Percentiles rank a stretch among this genome's conserved stretches.
Evolutionary conservation across 2,888 invertebrate genomes (phyloP).

Genomic region (Euplagia quadripunctaria): DNA sequence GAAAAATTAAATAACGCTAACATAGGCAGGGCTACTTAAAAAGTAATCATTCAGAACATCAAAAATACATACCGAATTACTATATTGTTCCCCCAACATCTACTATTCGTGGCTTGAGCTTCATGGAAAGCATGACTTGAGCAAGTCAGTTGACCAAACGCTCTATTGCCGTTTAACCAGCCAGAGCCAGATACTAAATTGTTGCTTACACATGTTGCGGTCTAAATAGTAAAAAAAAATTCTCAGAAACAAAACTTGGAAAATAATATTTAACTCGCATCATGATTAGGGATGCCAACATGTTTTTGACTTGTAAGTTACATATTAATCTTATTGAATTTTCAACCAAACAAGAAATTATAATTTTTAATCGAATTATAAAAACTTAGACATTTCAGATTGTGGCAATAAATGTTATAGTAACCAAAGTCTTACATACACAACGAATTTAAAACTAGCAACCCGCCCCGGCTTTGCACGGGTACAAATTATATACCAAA

Average conservation of each 20-base stretch:
- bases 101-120: conserved; percentile 71
- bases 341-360: neutral
- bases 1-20: conserved; percentile 25
- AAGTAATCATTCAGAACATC: neutral
- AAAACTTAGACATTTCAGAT: too few species aligned
- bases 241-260: neutral
- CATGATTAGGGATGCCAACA: neutral
- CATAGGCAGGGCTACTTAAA: neutral
- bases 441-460: too few species aligned
- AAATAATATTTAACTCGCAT: neutral
- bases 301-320: too few species aligned
- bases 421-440: too few species aligned
- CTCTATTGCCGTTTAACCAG: conserved; percentile 70
- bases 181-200: conserved; percentile 67
- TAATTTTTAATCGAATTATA: too few species aligned
- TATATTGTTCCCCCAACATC: conserved; percentile 74
- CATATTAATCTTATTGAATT: neutral
- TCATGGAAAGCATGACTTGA: conserved; percentile 70
- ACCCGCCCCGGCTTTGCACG: too few species aligned
- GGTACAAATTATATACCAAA: too few species aligned
- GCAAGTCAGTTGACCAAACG: conserved; percentile 76
- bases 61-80: conserved; percentile 57
- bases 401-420: too few species aligned
- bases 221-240: conserved; percentile 10
- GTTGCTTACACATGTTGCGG: conserved; percentile 59